Percentiles rank a stretch among this genome's conserved stretches.
phyloP scores from a whole-genome alignment of 2,797 vertebrate genomes.

The Danio aesculapii region DNA sequence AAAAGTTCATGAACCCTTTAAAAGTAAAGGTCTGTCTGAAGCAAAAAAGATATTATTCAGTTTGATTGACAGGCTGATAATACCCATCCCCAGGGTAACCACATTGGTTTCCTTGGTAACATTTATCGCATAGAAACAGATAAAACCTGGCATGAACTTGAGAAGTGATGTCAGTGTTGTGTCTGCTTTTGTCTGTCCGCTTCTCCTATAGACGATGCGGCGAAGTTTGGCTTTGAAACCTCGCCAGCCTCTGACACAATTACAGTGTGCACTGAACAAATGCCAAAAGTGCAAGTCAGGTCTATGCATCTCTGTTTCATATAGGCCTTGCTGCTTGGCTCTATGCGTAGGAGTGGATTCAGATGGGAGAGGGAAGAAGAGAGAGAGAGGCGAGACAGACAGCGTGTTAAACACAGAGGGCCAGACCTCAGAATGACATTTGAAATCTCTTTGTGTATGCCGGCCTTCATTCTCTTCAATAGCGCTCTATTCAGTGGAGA shows the following conservation, averaged over 20 bases:
- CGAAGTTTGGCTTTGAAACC: constrained; percentile 66
- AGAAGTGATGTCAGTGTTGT: constrained; percentile 69
- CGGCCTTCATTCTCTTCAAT: constrained; percentile 54
- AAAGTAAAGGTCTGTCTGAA: constrained; percentile 70
- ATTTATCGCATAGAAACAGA: constrained; percentile 51
- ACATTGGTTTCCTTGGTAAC: constrained; percentile 52
- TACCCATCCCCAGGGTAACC: constrained; percentile 46
- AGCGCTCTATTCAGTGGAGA: constrained; percentile 54
- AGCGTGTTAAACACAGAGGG: constrained; percentile 64
- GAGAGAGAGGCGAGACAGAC: constrained; percentile 51
- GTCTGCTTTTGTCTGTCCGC: constrained; percentile 64
- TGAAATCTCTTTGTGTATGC: constrained; percentile 61
- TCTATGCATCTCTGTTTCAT: constrained; percentile 56
- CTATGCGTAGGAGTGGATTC: constrained; percentile 42
- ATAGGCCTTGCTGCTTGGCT: constrained; percentile 17
- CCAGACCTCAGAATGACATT: constrained; percentile 72
- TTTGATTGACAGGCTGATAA: constrained; percentile 69
- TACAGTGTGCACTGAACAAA: constrained; percentile 71
- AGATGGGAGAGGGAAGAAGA: constrained; percentile 27
- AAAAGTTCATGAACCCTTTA: too few species aligned
- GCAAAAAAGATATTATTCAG: constrained; percentile 67
- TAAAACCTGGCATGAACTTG: constrained; percentile 45
- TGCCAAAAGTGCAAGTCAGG: constrained; percentile 69
- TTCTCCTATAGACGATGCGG: constrained; percentile 64
- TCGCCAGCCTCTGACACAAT: constrained; percentile 63